Evolutionary conservation across 1,140 invertebrate genomes (phyloP), one percentile per base, ranked within the genome.

Genomic region (Bombus cullumanus): DNA sequence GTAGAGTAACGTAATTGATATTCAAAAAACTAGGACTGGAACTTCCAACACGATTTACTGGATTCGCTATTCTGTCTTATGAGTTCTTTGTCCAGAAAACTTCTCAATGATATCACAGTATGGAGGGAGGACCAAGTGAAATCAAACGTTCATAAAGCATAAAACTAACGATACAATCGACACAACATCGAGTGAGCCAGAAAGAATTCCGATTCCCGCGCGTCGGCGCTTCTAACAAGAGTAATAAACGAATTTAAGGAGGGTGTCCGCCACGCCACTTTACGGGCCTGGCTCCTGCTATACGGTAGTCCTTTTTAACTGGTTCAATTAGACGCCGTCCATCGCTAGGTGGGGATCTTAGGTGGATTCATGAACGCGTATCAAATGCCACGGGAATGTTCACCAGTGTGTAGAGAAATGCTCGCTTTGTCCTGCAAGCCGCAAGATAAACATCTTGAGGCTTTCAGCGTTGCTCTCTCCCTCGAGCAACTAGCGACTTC

Each of bases 371-470:
- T 31, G 39, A 53, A 74, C 72, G 64, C 75, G 64, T 78, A 68
- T 85, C 43, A 64, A 64, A 74, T 31, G 66, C 81, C 43, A 75
- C 68, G 83, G 39, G 72, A 84, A 86, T 80, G 62, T 81, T 85
- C 71, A 82, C 85, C 41, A 69, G 57, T 73, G 66, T 62, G 37
- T 77, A 62, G 83, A 87, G 83, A 77, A 88, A 66, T 88, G 79
- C 15, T 88, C 87, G 88, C 84, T 81, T 83, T 77, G 84, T 76
- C 64, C 64, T 59, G 85, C 25, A 83, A 34, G 86, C 87, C 87
- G 73, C 79, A 92, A 94, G 93, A 94, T 94, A 94, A 93, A 93
- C 89, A 94, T 94, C 93, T 93, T 86, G 85, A 91, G 86, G 43
- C 78, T 22, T 34, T 43, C 66, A 43, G 31, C 75, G 69, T 18